Base-by-base conservation (phyloP, 2,113 vertebrate genomes). In the Grammomys surdaster region DNA sequence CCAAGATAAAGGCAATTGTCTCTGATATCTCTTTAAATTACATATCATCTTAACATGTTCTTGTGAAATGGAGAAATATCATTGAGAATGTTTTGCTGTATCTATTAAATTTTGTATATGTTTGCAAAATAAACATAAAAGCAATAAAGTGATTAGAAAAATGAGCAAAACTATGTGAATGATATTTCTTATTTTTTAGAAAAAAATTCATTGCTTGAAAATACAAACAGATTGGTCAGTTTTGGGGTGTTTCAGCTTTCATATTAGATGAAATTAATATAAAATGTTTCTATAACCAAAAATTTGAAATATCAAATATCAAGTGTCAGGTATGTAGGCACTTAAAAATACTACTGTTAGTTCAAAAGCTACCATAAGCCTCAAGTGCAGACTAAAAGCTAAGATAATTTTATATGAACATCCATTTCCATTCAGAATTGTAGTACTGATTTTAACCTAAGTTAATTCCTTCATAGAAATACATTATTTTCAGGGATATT, bases 151-250 rank as follows among this genome's bases (percentile, higher is more conserved):
- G 6, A 76, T 92, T 65, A 89, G 0, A 0, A 81, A 36, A 92
- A n/a, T 28, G 73, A 95, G 78, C 16, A 89, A 63, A 20, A 94
- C 48, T 96, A 95, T 19, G 69, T 10, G 95, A 96, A 94, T 86
- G 1, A 92, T 1, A 0, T 87, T 81, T 86, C 48, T 93, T 54
- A 19, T 84, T 89, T 88, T 63, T 0, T 85, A 73, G 72, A 85
- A 81, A 22, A n/a, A 28, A 3, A 78, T 93, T 93, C 33, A 28
- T 40, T 73, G 67, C 73, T 78, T 56, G 80, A 92, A 94, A 88
- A 54, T 89, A 40, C 9, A 84, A 48, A 31, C 3, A 46, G 10
- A 85, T n/a, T 81, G 11, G 16, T 90, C 78, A 58, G 20, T 43
- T 70, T 22, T 89, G 2, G 81, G 28, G 73, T 70, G 58, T 80